phyloP scores from a whole-genome alignment of 2,888 invertebrate genomes.

The Pandemis cinnamomeana region DNA sequence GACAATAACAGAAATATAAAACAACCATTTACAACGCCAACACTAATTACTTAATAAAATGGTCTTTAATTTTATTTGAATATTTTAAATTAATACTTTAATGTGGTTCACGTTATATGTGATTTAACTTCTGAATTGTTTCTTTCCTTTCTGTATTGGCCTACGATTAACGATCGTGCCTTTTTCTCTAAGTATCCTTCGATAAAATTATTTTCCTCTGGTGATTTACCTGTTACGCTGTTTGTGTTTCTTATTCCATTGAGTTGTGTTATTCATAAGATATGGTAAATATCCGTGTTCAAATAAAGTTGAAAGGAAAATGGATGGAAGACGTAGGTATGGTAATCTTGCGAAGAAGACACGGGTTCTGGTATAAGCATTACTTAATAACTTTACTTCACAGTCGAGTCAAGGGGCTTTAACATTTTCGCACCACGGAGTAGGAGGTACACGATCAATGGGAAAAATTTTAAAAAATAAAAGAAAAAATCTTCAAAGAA shows the following conservation, averaged over 20 bases:
- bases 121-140: background rate
- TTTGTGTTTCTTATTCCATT: slow-evolving; percentile 10
- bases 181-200: background rate
- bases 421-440: too few relatives aligned
- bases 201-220: slow-evolving; percentile 1
- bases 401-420: background rate
- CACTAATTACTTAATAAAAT: too few relatives aligned
- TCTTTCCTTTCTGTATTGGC: background rate
- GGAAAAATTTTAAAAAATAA: background rate
- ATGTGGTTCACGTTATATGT: background rate
- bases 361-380: slow-evolving; percentile 13
- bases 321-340: slow-evolving; percentile 9
- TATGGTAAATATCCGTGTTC: slow-evolving; percentile 27
- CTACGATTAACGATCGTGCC: background rate
- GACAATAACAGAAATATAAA: too few relatives aligned
- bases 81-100: too few relatives aligned
- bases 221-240: slow-evolving; percentile 1
- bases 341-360: slow-evolving; percentile 10
- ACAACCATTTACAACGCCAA: too few relatives aligned
- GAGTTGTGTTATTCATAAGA: slow-evolving; percentile 23
- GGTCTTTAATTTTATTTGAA: too few relatives aligned
- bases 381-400: background rate
- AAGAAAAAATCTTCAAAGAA: too few relatives aligned
- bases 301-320: slow-evolving; percentile 22
- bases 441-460: background rate